Conservation (phyloP, 2,113 vertebrate genomes). For the Rhinoderma darwinii region DNA sequence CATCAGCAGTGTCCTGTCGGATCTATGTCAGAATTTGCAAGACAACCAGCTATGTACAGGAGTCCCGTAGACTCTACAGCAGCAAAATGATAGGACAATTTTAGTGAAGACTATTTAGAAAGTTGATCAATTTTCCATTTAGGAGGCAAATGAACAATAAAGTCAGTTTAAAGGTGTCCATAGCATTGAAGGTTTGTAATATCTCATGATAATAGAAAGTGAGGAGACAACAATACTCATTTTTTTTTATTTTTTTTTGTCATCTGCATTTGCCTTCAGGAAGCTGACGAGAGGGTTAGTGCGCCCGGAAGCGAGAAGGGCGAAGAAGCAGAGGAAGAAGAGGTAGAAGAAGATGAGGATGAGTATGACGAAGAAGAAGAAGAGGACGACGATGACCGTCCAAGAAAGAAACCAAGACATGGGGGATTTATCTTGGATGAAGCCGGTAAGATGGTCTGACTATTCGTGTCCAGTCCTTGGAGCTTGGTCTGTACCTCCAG, state of each 20-base stretch:
- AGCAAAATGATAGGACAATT: too few relatives aligned
- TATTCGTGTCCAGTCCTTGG: too few relatives aligned
- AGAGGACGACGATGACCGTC: constrained; percentile 87
- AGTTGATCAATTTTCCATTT: too few relatives aligned
- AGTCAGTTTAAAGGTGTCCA: too few relatives aligned
- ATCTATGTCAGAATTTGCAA: too few relatives aligned
- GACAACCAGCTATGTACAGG: too few relatives aligned
- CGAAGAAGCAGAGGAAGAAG: constrained; percentile 83
- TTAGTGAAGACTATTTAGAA: too few relatives aligned
- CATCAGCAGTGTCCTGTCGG: too few relatives aligned
- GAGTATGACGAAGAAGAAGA: constrained; percentile 90
- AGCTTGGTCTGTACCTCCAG: background rate
- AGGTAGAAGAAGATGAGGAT: constrained; percentile 74
- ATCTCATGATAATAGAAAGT: too few relatives aligned
- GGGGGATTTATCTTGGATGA: constrained; percentile 92
- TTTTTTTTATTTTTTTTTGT: background rate
- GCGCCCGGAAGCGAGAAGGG: constrained; percentile 87
- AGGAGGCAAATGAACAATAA: too few relatives aligned
- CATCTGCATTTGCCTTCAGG: constrained; percentile 4
- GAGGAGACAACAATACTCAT: background rate
- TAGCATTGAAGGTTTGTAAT: too few relatives aligned
- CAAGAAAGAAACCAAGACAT: constrained; percentile 85
- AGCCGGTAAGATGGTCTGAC: constrained; percentile 76
- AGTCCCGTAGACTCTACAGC: too few relatives aligned
- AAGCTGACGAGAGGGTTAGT: constrained; percentile 78